A percentile compares a stretch with the other conserved stretches of the same genome.
These are phyloP conservation scores for Zaprionus bogoriensis DNA, from an alignment of 2,888 invertebrate genomes.

Conservation along the genomic window DNA sequence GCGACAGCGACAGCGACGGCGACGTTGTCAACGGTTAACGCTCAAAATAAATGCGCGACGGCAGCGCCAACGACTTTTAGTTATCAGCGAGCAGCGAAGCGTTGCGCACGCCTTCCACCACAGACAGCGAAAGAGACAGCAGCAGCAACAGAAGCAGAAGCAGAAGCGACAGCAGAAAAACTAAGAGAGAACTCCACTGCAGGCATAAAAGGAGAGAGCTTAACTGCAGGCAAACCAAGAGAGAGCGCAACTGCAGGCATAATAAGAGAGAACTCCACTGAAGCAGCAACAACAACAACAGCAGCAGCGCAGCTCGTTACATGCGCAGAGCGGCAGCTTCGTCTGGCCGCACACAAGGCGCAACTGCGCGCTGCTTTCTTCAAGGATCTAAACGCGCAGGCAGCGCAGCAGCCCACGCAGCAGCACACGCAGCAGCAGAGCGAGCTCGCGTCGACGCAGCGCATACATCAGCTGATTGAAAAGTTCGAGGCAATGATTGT, in stretches of 20 bases:
- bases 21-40: slow-evolving; percentile 57
- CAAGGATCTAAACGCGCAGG: slow-evolving; percentile 44
- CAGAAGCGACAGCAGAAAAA: too few relatives aligned
- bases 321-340: slow-evolving; percentile 29
- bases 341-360: slow-evolving; percentile 72
- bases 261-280: too few relatives aligned
- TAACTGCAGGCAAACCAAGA: too few relatives aligned
- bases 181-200: too few relatives aligned
- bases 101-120: slow-evolving; percentile 48
- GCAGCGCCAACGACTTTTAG: slow-evolving; percentile 70
- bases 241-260: too few relatives aligned
- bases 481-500: slow-evolving; percentile 63
- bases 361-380: slow-evolving; percentile 72
- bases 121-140: slow-evolving; percentile 14
- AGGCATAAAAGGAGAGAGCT: too few relatives aligned
- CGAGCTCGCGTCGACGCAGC: slow-evolving; percentile 2
- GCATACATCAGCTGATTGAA: slow-evolving; percentile 63
- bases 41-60: slow-evolving; percentile 74
- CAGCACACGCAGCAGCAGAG: slow-evolving; percentile 6
- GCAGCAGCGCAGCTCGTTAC: slow-evolving; percentile 7
- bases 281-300: too few relatives aligned
- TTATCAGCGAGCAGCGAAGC: slow-evolving; percentile 77
- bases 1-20: slow-evolving; percentile 8
- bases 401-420: slow-evolving; percentile 10
- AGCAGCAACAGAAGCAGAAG: slow-evolving; percentile 16